Evolutionary conservation across 2,888 invertebrate genomes (phyloP).

Genomic region (Tipula unca): DNA sequence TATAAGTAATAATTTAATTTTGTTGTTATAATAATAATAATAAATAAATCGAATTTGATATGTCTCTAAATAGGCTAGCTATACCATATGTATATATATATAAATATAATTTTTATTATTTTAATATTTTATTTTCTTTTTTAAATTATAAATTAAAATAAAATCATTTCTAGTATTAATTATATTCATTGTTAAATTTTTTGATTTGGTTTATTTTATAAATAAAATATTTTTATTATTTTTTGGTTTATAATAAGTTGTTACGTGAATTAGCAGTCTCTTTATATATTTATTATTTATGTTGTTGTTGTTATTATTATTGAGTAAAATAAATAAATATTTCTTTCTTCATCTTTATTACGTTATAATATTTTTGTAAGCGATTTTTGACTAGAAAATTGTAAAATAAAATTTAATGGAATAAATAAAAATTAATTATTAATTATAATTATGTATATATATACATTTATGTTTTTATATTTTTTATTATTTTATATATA

Average conservation of each 20-base stretch:
- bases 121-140: not conserved
- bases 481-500: not conserved
- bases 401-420: not conserved
- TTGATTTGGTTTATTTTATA: not conserved
- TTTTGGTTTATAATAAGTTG: not conserved
- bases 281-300: not conserved
- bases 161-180: not conserved
- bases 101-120: conserved; percentile 10
- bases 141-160: not conserved
- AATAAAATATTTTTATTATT: not conserved
- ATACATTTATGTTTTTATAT: not conserved
- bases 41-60: conserved; percentile 19
- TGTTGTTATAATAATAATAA: not conserved
- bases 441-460: not conserved
- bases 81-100: conserved; percentile 20
- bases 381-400: not conserved
- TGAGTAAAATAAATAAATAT: not conserved
- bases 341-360: not conserved
- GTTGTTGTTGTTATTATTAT: not conserved
- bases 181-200: not conserved
- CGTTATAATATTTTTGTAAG: not conserved
- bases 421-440: not conserved
- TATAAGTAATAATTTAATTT: not conserved
- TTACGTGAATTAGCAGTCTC: not conserved
- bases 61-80: conserved; percentile 19